Evolutionary conservation across 2,888 invertebrate genomes (phyloP).

Genomic region (Leptinotarsa tumamoca): DNA sequence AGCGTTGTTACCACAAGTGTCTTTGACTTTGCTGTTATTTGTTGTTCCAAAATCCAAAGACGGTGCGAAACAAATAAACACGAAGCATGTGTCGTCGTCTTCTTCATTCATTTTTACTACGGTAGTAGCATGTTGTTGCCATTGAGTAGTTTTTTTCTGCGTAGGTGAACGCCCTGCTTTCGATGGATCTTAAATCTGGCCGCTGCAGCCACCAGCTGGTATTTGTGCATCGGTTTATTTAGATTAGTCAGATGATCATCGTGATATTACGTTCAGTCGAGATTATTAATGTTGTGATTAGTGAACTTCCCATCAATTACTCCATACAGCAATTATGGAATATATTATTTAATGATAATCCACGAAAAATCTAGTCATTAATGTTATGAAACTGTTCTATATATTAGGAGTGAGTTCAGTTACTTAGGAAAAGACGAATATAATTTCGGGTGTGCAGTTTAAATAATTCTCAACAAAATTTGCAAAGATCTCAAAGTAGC

Average conservation of each 20-base stretch:
- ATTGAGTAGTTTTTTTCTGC: constrained; percentile 10
- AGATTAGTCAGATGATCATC: constrained; percentile 1
- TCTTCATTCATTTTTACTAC: constrained; percentile 22
- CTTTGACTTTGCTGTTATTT: constrained; percentile 16
- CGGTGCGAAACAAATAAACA: constrained; percentile 24
- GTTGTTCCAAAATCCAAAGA: constrained; percentile 19
- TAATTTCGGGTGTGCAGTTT: no score
- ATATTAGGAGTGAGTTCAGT: no score
- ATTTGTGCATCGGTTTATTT: neutral
- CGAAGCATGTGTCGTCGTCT: constrained; percentile 20
- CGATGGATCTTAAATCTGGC: constrained; percentile 1
- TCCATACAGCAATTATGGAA: neutral
- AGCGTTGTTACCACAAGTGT: constrained; percentile 24
- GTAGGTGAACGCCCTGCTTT: constrained; percentile 20
- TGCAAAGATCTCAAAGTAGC: no score
- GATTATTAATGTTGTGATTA: neutral
- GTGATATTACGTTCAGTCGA: neutral
- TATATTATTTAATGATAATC: neutral
- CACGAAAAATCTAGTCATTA: no score
- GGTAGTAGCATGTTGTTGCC: constrained; percentile 26
- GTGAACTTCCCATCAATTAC: neutral
- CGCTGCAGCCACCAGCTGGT: constrained; percentile 4
- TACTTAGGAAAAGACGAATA: no score
- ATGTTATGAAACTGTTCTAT: no score
- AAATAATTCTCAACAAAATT: no score